Evolutionary conservation across 2,797 vertebrate species (phyloP), one percentile per base, ranked within the genome.

Genomic region (Cryptoprocta ferox): DNA sequence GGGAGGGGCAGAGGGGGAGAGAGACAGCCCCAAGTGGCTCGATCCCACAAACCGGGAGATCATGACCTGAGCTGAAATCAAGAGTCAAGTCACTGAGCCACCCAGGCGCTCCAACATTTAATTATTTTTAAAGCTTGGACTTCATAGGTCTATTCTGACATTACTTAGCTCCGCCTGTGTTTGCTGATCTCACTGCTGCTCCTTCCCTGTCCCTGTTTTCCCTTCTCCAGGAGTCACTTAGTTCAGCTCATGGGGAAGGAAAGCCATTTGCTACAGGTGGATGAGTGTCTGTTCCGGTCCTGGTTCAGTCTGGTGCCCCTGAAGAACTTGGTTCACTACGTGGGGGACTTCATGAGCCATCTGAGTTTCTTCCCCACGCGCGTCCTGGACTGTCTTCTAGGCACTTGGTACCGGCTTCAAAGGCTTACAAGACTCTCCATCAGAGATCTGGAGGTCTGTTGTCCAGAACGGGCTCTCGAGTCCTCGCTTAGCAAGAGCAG

Each of bases 261-360:
- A 82, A 94, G 83, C 28, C 95, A 99, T 96, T 59, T 99, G 97
- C 97, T 99, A 95, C 75, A 98, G 0, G 45, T 99, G 0, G 99
- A 99, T n/a, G 2, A 3, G 9, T 89, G 97, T 32, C 97, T 99
- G 66, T 95, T 99, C 96, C 99, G 98, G 2, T 99, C 99, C 35
- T 99, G 99, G 98, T 98, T 99, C 94, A 99, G 91, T 81, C 86
- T 99, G 96, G 90, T 99, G 89, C 97, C 98, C 32, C 18, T 99
- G 7, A 4, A 12, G 1, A 6, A 1, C 53, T 8, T 97, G 87
- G 35, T 3, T 28, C 0, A 0, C 10, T 98, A 96, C 4, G 48
- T 98, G 90, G 35, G 85, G 0, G 73, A 94, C 0, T 96, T 99
- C 86, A 3, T 39, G 0, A 97, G 98, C 3, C 99, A 98, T 95